Conservation (phyloP, 1,140 invertebrate species). For the Drosophila littoralis region DNA sequence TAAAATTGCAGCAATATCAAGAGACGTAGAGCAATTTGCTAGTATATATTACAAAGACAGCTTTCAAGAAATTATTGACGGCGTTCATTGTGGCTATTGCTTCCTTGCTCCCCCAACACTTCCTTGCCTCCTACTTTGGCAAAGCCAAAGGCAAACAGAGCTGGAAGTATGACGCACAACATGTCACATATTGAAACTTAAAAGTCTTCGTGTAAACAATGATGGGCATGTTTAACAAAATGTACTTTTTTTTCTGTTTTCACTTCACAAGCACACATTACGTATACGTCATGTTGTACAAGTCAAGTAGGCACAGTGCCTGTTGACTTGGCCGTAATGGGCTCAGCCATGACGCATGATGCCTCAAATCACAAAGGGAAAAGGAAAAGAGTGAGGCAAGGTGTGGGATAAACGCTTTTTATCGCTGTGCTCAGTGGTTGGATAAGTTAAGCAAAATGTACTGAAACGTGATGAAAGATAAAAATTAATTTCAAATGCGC, state of each 20-base stretch:
- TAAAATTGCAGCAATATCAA: not conserved
- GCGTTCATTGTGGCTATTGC: not conserved
- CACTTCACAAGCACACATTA: conserved; percentile 32
- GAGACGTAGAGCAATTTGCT: conserved; percentile 21
- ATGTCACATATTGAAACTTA: conserved; percentile 47
- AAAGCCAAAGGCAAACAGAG: conserved; percentile 26
- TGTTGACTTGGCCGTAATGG: conserved; percentile 58
- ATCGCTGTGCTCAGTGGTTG: conserved; percentile 47
- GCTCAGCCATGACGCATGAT: conserved; percentile 51
- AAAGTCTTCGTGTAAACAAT: conserved; percentile 78
- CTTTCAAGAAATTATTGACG: conserved; percentile 36
- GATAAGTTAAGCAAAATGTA: conserved; percentile 72
- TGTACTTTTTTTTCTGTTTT: conserved; percentile 64
- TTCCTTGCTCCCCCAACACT: not conserved
- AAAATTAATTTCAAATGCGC: conserved; percentile 61
- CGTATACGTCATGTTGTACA: conserved; percentile 58
- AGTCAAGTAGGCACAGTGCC: conserved; percentile 52
- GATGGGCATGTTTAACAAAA: conserved; percentile 80
- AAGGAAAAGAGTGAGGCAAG: not conserved
- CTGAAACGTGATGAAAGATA: conserved; percentile 65
- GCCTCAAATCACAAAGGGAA: conserved; percentile 30
- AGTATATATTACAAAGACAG: conserved; percentile 24
- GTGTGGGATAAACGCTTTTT: conserved; percentile 40
- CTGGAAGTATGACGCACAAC: conserved; percentile 43
- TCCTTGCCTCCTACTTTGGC: not conserved